Percentiles rank a stretch among this genome's conserved stretches.
These are phyloP conservation scores for Acholoe squamosa DNA, from an alignment of 2,888 invertebrate species.

Conservation along the genomic window DNA sequence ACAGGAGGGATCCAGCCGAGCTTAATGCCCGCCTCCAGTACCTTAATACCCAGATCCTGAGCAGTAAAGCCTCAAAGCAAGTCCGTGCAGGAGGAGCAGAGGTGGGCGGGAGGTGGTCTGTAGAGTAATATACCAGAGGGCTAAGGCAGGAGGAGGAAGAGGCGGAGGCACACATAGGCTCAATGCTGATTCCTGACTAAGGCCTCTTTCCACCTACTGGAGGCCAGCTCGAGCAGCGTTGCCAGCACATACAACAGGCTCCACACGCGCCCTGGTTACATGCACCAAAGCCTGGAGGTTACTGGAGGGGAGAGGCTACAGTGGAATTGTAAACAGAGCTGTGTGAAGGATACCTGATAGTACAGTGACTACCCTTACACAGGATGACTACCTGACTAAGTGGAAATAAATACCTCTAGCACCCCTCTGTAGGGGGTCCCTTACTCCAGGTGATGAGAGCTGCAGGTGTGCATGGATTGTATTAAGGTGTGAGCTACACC, in stretches of 20 bases:
- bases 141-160: neutral
- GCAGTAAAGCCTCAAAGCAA: neutral
- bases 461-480: neutral
- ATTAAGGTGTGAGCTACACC: neutral
- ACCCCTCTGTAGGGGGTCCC: neutral
- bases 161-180: constrained; percentile 1
- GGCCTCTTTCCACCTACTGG: neutral
- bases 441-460: neutral
- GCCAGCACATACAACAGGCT: neutral
- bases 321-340: neutral
- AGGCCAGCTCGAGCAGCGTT: neutral
- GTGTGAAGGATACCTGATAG: neutral
- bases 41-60: constrained; percentile 1
- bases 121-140: neutral
- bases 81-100: neutral
- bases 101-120: neutral
- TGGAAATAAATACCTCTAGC: neutral
- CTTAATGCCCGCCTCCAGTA: neutral
- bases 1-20: neutral
- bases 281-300: neutral
- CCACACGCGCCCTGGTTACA: constrained; percentile 13
- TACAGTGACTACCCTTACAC: neutral
- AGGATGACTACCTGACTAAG: neutral
- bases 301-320: neutral
- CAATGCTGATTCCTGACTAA: neutral